Evolutionary conservation across 2,797 vertebrate species (phyloP).

Genomic region (Phalloptychus januarius): DNA sequence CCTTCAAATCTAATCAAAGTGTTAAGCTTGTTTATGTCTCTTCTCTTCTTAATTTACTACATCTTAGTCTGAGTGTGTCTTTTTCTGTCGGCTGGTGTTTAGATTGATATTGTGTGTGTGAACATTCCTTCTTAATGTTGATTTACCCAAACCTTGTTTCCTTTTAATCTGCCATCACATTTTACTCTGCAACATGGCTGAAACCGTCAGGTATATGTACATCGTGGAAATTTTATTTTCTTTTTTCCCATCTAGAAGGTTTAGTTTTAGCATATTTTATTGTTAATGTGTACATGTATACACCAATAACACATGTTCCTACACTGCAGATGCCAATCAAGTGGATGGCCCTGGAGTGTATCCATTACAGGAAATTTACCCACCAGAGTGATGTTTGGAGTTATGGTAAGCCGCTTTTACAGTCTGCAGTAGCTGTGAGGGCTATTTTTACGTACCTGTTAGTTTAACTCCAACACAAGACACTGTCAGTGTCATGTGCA

Average conservation of each 20-base stretch:
- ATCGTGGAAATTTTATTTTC: background rate
- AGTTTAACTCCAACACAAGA: background rate
- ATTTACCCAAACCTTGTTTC: conserved; percentile 27
- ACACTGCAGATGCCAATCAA: conserved; percentile 94
- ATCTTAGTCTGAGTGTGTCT: conserved; percentile 12
- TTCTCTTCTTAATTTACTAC: conserved; percentile 26
- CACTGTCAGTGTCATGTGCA: background rate
- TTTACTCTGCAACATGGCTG: background rate
- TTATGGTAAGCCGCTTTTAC: conserved; percentile 85
- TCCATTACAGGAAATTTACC: conserved; percentile 98
- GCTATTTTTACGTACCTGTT: background rate
- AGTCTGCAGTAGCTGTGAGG: background rate
- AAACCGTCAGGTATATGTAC: conserved; percentile 2
- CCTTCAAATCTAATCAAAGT: conserved; percentile 61
- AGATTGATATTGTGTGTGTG: background rate
- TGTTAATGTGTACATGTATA: background rate
- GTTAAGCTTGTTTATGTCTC: conserved; percentile 43
- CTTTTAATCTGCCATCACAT: background rate
- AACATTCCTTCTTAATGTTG: conserved; percentile 1
- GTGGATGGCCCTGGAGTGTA: conserved; percentile 99
- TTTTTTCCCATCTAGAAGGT: background rate
- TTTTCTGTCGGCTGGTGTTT: background rate
- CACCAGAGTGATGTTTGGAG: conserved; percentile 99
- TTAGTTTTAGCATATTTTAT: background rate
- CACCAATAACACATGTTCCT: conserved; percentile 16